These are phyloP conservation scores for Sandelia bainsii DNA, from an alignment of 2,797 vertebrate genomes.

Conservation along the genomic window DNA sequence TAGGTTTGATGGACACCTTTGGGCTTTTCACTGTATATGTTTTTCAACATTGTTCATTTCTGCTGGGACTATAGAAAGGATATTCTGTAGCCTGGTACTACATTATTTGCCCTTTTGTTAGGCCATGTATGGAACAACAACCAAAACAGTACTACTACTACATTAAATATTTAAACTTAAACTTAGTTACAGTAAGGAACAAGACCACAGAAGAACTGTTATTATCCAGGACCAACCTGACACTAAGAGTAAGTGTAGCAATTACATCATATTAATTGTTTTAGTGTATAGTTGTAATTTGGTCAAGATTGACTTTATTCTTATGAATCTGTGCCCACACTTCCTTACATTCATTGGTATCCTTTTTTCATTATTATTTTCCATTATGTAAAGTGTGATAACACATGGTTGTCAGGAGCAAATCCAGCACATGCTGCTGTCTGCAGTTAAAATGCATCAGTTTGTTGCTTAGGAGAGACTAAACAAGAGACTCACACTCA, in stretches of 20 bases:
- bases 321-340: slow-evolving; percentile 5
- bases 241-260: background rate
- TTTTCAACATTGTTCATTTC: background rate
- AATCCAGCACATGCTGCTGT: slow-evolving; percentile 43
- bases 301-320: background rate
- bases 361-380: slow-evolving; percentile 18
- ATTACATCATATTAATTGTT: background rate
- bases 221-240: background rate
- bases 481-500: slow-evolving; percentile 50
- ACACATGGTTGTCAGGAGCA: slow-evolving; percentile 49
- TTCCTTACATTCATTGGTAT: background rate
- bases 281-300: background rate
- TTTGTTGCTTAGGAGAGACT: slow-evolving; percentile 34
- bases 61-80: background rate
- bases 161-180: background rate
- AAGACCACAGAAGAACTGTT: background rate
- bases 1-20: slow-evolving; percentile 4
- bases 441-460: slow-evolving; percentile 46
- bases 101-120: background rate
- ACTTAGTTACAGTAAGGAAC: background rate
- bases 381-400: slow-evolving; percentile 42
- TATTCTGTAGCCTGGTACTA: background rate
- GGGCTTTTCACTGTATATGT: background rate
- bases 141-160: background rate
- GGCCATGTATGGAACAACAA: background rate